These are phyloP conservation scores for Acleris holmiana DNA, from an alignment of 2,888 invertebrate genomes.

Conservation along the genomic window DNA sequence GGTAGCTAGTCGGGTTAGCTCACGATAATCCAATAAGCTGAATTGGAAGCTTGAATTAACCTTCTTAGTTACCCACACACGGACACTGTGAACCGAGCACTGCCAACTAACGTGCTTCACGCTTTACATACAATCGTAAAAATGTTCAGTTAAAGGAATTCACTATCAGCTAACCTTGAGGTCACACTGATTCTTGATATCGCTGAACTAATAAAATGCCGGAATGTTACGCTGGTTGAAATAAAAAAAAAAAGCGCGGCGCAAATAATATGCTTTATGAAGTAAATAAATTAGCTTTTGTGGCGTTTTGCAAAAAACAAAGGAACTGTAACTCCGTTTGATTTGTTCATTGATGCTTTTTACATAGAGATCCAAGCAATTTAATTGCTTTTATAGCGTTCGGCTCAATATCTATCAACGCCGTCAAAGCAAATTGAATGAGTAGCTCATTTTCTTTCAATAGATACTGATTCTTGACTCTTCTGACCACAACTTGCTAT, in stretches of 20 bases:
- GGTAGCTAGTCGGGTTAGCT: conserved; percentile 16
- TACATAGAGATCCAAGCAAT: no score
- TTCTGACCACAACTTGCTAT: not conserved
- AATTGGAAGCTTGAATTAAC: conserved; percentile 65
- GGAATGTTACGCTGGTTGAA: not conserved
- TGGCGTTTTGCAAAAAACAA: not conserved
- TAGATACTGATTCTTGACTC: not conserved
- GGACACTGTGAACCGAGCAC: conserved; percentile 38
- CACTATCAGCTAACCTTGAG: conserved; percentile 23
- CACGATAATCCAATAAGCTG: conserved; percentile 62
- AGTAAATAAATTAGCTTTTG: not conserved
- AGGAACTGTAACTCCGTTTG: no score
- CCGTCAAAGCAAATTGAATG: no score
- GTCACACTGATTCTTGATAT: conserved; percentile 29
- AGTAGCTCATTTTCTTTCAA: not conserved
- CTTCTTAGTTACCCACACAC: conserved; percentile 48
- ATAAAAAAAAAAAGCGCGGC: not conserved
- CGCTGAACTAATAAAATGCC: conserved; percentile 27
- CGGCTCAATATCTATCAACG: no score
- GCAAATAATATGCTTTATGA: not conserved
- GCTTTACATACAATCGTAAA: conserved; percentile 12
- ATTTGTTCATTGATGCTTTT: no score
- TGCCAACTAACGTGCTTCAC: conserved; percentile 20
- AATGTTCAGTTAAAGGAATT: conserved; percentile 20
- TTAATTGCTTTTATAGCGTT: no score